Evolutionary conservation across 2,113 vertebrate species (phyloP).

Genomic region (Oreotrochilus melanogaster): DNA sequence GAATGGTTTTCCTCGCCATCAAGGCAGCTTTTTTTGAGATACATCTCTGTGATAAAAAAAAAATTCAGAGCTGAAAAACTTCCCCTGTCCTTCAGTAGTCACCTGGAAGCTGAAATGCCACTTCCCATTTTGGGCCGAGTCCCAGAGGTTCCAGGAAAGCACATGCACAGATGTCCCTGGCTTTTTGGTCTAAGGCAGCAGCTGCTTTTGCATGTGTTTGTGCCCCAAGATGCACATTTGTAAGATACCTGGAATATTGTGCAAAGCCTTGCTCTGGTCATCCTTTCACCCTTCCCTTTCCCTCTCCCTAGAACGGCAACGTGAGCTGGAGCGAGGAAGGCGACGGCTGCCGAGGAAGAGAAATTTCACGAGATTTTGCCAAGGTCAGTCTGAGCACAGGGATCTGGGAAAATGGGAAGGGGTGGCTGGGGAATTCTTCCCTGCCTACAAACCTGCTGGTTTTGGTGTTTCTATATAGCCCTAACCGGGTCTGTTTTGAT

Average conservation of each 20-base stretch:
- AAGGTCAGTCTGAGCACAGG: constrained; percentile 78
- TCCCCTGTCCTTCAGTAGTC: not conserved
- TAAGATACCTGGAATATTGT: not conserved
- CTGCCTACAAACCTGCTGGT: not conserved
- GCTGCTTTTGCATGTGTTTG: accelerated
- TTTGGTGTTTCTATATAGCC: not conserved
- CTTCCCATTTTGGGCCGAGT: not conserved
- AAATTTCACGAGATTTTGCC: constrained; percentile 94
- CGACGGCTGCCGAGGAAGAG: constrained; percentile 86
- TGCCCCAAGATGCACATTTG: not conserved
- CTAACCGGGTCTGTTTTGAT: not conserved
- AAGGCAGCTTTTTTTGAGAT: no score
- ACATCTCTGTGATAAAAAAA: not conserved
- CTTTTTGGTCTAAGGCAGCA: not conserved
- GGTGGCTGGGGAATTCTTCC: not conserved
- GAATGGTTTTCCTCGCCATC: not conserved
- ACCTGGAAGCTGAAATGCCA: not conserved
- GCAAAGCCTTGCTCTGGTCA: accelerated
- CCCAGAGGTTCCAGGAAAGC: not conserved
- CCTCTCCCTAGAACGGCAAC: constrained; percentile 80
- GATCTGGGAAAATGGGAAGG: not conserved
- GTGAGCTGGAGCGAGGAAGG: constrained; percentile 87
- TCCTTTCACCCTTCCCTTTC: not conserved
- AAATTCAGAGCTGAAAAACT: not conserved
- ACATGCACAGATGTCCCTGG: accelerated